Percentiles rank a stretch among this genome's conserved stretches.
Evolutionary conservation across 2,888 invertebrate genomes (phyloP).

Genomic region (Tipula vernalis): DNA sequence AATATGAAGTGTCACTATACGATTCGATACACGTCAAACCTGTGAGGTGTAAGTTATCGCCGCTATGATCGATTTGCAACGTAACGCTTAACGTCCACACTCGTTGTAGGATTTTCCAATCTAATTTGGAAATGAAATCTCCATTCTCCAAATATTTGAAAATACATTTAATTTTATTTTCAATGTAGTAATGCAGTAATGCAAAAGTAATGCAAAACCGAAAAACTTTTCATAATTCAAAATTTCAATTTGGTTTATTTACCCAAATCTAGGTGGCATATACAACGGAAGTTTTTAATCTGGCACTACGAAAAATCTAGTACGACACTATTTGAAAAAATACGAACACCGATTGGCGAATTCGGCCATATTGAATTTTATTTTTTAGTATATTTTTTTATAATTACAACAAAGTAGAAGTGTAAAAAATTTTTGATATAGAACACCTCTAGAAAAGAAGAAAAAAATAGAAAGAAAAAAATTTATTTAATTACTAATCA

Average conservation of each 20-base stretch:
- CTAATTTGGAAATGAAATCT: too few relatives aligned
- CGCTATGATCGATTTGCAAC: too few relatives aligned
- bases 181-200: too few relatives aligned
- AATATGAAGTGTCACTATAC: too few relatives aligned
- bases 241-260: background rate
- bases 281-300: background rate
- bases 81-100: too few relatives aligned
- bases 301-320: background rate
- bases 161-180: too few relatives aligned
- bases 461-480: background rate
- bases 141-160: background rate
- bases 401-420: background rate
- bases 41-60: too few relatives aligned
- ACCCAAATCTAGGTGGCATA: background rate
- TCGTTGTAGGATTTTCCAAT: too few relatives aligned
- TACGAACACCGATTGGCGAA: background rate
- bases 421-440: background rate
- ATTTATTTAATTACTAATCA: background rate
- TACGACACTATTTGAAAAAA: background rate
- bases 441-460: background rate
- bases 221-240: too few relatives aligned
- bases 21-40: too few relatives aligned
- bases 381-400: background rate
- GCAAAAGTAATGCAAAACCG: too few relatives aligned
- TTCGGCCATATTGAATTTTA: conserved; percentile 6